phyloP scores from a whole-genome alignment of 2,888 invertebrate genomes.

The Hydrotaea cyrtoneurina region DNA sequence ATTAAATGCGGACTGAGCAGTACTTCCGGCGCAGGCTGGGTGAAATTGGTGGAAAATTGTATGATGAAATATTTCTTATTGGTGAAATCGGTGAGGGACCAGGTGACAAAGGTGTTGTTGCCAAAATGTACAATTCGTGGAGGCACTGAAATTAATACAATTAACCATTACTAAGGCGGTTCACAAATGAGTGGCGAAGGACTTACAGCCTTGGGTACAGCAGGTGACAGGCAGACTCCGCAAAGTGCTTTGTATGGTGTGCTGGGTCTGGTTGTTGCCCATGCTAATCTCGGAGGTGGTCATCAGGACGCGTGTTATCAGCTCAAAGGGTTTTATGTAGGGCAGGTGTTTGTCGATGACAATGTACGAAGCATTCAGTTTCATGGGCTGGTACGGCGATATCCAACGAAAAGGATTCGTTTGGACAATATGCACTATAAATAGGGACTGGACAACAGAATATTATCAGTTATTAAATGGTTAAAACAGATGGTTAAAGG shows the following conservation, averaged over 20 bases:
- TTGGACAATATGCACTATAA: constrained; percentile 78
- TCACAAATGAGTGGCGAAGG: not conserved
- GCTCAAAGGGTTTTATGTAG: constrained; percentile 77
- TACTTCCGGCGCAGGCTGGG: constrained; percentile 75
- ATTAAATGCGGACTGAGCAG: constrained; percentile 70
- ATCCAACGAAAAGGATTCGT: constrained; percentile 79
- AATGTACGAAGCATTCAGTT: constrained; percentile 77
- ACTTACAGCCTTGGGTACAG: constrained; percentile 80
- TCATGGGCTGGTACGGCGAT: constrained; percentile 75
- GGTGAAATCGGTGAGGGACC: constrained; percentile 76
- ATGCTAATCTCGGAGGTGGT: constrained; percentile 75
- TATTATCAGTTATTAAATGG: too few species aligned
- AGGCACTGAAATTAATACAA: constrained; percentile 69
- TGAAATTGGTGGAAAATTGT: constrained; percentile 77
- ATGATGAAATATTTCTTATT: constrained; percentile 78
- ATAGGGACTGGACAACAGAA: constrained; percentile 72
- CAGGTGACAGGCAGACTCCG: constrained; percentile 78
- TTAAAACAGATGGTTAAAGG: not conserved
- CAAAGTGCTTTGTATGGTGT: constrained; percentile 76
- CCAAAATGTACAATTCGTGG: constrained; percentile 74
- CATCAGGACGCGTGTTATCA: constrained; percentile 77
- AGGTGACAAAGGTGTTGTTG: constrained; percentile 76
- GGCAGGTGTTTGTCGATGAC: constrained; percentile 77
- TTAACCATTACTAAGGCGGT: not conserved
- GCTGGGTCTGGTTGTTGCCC: constrained; percentile 73